A percentile compares a stretch with the other conserved stretches of the same genome.
These are phyloP conservation scores for Halotydeus destructor DNA, from an alignment of 1,140 invertebrate genomes.

Conservation along the genomic window DNA sequence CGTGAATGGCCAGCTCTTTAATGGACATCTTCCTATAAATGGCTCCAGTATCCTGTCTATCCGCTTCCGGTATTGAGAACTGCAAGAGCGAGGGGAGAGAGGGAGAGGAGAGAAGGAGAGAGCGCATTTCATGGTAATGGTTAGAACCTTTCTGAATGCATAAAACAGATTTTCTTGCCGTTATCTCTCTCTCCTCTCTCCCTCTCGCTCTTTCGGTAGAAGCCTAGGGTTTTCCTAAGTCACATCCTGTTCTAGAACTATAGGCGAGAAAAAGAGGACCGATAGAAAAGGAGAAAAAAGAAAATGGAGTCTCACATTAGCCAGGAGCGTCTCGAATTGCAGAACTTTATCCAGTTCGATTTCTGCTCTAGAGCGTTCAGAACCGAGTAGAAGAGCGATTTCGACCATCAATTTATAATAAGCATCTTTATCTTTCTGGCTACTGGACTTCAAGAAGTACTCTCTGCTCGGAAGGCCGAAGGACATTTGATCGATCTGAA, in stretches of 20 bases:
- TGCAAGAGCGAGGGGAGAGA: constrained; percentile 19
- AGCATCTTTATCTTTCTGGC: constrained; percentile 33
- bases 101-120: neutral
- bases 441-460: constrained; percentile 43
- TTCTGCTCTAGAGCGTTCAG: constrained; percentile 23
- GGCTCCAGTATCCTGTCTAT: constrained; percentile 53
- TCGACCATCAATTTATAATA: constrained; percentile 55
- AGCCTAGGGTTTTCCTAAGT: too few species aligned
- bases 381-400: constrained; percentile 31
- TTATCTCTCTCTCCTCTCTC: too few species aligned
- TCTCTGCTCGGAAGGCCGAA: constrained; percentile 62
- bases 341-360: constrained; percentile 48
- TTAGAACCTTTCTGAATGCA: too few species aligned
- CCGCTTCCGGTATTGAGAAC: constrained; percentile 51
- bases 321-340: constrained; percentile 54
- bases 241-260: too few species aligned
- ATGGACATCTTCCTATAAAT: constrained; percentile 20
- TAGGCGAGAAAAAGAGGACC: too few species aligned
- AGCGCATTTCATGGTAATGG: neutral
- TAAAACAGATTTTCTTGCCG: too few species aligned
- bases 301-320: constrained; percentile 37
- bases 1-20: constrained; percentile 6
- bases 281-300: too few species aligned
- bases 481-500: constrained; percentile 74
- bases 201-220: too few species aligned